Conservation (phyloP, 2,113 vertebrate species). For the Porphyrio hochstetteri region DNA sequence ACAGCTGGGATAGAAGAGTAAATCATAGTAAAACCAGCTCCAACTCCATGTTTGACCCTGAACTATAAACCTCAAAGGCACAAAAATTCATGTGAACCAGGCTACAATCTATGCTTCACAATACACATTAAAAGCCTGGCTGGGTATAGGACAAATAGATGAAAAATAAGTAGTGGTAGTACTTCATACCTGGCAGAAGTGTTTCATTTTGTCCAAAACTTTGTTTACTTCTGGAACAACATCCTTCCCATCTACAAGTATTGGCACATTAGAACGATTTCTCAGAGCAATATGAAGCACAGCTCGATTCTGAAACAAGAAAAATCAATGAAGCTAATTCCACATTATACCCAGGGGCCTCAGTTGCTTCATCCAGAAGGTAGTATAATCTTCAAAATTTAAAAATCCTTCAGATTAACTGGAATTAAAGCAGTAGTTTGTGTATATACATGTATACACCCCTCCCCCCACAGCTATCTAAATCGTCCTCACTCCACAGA, state of each 20-base stretch:
- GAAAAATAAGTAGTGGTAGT: background rate
- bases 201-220: constrained; percentile 95
- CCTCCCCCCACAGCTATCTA: background rate
- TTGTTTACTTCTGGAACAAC: constrained; percentile 94
- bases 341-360: background rate
- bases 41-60: background rate
- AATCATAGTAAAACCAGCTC: background rate
- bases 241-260: constrained; percentile 88
- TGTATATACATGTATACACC: background rate
- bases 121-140: background rate
- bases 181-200: constrained; percentile 87
- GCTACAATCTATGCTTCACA: background rate
- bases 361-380: background rate
- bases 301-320: constrained; percentile 83
- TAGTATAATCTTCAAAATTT: background rate
- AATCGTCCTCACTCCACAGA: background rate
- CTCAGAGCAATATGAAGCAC: constrained; percentile 94
- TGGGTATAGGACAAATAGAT: background rate
- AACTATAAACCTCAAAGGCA: background rate
- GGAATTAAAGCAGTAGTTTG: background rate
- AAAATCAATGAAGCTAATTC: background rate
- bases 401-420: background rate
- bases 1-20: background rate
- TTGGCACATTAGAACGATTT: constrained; percentile 90
- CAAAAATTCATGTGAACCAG: background rate